Conservation (phyloP, 2,797 vertebrate genomes). For the Diglossa cyanea region DNA sequence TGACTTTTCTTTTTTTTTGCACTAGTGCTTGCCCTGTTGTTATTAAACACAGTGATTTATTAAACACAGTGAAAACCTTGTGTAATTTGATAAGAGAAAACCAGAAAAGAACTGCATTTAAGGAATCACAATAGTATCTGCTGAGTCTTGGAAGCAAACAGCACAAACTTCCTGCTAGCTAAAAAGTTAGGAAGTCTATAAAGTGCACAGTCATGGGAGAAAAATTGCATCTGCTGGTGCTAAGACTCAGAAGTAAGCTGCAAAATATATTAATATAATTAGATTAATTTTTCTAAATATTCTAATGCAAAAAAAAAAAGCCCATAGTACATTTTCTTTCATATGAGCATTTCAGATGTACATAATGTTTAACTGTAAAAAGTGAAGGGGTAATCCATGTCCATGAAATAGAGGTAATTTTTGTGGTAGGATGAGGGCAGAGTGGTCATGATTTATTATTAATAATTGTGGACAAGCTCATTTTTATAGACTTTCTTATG, state of each 20-base stretch:
- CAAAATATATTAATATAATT: background rate
- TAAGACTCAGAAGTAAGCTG: background rate
- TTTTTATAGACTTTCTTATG: slow-evolving; percentile 1
- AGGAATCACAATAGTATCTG: background rate
- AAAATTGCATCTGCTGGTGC: background rate
- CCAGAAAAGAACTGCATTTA: background rate
- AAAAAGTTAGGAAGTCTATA: background rate
- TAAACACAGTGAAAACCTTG: slow-evolving; percentile 4
- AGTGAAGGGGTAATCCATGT: background rate
- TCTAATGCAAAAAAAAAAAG: background rate
- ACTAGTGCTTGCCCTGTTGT: background rate
- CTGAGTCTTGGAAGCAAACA: background rate
- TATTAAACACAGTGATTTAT: background rate
- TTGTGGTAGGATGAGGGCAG: background rate
- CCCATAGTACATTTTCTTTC: background rate
- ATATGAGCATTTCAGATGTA: background rate
- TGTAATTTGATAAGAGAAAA: background rate
- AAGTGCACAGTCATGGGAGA: background rate
- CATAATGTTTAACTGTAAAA: background rate
- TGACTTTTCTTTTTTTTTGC: background rate
- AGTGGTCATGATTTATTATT: background rate
- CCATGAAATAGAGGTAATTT: background rate
- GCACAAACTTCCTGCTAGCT: background rate
- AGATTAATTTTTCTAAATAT: background rate
- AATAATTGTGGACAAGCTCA: background rate